Percentiles rank a stretch among this genome's conserved stretches.
phyloP scores from a whole-genome alignment of 2,797 vertebrate genomes.

The Hapalemur alaotrensis region DNA sequence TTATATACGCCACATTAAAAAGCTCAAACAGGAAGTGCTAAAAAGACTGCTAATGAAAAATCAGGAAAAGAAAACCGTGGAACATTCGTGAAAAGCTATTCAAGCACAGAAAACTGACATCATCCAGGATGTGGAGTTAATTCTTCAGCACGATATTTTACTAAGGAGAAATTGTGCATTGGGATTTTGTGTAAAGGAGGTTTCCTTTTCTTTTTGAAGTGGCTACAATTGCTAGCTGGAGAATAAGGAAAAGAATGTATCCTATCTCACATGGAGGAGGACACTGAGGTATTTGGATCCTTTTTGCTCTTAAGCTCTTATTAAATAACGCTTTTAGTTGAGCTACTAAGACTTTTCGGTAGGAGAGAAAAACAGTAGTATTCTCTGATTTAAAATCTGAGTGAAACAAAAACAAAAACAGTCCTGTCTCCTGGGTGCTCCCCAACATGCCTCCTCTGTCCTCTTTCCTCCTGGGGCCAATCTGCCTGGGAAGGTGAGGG shows the following conservation, averaged over 20 bases:
- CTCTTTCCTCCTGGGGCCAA: neutral
- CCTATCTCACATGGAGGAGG: neutral
- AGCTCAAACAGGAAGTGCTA: constrained; percentile 13
- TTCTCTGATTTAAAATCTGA: constrained; percentile 32
- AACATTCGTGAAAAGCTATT: constrained; percentile 25
- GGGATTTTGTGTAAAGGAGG: neutral
- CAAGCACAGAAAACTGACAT: constrained; percentile 3
- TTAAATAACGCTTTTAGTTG: neutral
- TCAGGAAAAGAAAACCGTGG: constrained; percentile 23
- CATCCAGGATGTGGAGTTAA: neutral
- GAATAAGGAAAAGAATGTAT: neutral
- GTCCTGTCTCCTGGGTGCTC: neutral
- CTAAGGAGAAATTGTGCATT: neutral
- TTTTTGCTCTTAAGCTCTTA: neutral
- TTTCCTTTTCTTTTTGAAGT: neutral
- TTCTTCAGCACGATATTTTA: neutral
- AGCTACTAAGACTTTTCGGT: neutral
- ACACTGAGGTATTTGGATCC: neutral
- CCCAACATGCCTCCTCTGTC: neutral
- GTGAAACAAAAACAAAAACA: constrained; percentile 10
- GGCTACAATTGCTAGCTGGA: neutral
- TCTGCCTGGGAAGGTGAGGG: neutral
- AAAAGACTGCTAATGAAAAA: constrained; percentile 15
- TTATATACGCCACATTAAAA: neutral
- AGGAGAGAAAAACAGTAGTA: neutral